Conservation (phyloP, 1,140 invertebrate genomes). For the Brachionus rotundiformis region DNA sequence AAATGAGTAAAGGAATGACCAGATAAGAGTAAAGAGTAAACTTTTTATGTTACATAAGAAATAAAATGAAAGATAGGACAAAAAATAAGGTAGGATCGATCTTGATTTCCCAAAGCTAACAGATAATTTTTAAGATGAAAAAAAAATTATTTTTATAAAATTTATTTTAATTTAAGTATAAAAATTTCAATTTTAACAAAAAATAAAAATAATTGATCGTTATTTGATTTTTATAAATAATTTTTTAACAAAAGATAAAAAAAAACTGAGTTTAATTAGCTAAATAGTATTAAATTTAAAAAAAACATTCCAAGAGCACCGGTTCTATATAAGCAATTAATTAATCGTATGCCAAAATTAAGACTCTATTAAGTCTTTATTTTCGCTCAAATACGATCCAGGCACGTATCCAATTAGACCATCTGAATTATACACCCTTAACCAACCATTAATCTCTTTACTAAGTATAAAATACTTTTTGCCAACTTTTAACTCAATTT, state of each 20-base stretch:
- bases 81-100: too few species aligned
- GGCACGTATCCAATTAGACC: conserved; percentile 46
- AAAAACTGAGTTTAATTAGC: not conserved
- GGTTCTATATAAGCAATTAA: not conserved
- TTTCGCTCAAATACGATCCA: conserved; percentile 31
- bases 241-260: not conserved
- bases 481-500: conserved; percentile 11
- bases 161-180: not conserved
- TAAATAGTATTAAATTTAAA: not conserved
- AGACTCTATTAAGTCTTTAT: not conserved
- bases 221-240: not conserved
- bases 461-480: conserved; percentile 43
- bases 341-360: not conserved
- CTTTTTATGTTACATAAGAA: too few species aligned
- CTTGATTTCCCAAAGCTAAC: too few species aligned
- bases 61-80: too few species aligned
- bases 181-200: not conserved
- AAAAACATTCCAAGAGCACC: not conserved
- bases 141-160: too few species aligned
- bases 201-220: not conserved
- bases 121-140: too few species aligned
- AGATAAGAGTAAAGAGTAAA: too few species aligned
- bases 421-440: conserved; percentile 37
- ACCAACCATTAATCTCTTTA: conserved; percentile 38
- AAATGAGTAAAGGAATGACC: too few species aligned